phyloP scores from a whole-genome alignment of 2,797 vertebrate species.

The Jordanella pulchra region DNA sequence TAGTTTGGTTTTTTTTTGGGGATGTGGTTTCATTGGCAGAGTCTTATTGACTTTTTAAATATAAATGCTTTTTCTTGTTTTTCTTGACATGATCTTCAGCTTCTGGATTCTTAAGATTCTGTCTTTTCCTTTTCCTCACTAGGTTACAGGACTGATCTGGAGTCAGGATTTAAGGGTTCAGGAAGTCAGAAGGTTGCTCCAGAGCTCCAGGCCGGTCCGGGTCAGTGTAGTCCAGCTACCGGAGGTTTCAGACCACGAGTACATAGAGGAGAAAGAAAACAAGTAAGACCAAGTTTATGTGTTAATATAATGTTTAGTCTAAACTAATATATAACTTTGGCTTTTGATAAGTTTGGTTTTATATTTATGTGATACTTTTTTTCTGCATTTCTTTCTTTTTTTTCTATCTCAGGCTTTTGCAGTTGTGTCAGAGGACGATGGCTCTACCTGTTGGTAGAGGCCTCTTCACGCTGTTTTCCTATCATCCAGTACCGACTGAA shows the following conservation, averaged over 20 bases:
- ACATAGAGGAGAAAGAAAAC: constrained; percentile 98
- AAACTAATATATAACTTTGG: neutral
- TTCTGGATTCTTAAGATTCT: neutral
- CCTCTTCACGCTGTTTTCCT: constrained; percentile 96
- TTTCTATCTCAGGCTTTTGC: constrained; percentile 74
- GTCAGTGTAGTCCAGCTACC: constrained; percentile 94
- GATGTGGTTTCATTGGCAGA: neutral
- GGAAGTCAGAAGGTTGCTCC: constrained; percentile 92
- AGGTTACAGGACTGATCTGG: constrained; percentile 94
- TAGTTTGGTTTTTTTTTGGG: neutral
- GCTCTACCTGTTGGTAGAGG: constrained; percentile 93
- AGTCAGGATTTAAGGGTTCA: constrained; percentile 93
- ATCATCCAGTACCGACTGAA: constrained; percentile 94
- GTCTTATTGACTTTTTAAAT: neutral
- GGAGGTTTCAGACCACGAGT: constrained; percentile 96
- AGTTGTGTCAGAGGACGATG: constrained; percentile 97
- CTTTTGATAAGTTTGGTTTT: neutral
- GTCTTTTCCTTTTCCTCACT: neutral
- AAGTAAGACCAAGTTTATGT: constrained; percentile 76
- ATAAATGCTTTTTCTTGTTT: neutral
- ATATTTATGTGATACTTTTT: neutral
- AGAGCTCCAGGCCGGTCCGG: constrained; percentile 92
- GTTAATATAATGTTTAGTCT: neutral
- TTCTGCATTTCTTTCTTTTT: constrained; percentile 7
- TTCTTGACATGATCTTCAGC: neutral